Conservation (phyloP, 1,140 invertebrate species). For the Zaprionus vittiger region DNA sequence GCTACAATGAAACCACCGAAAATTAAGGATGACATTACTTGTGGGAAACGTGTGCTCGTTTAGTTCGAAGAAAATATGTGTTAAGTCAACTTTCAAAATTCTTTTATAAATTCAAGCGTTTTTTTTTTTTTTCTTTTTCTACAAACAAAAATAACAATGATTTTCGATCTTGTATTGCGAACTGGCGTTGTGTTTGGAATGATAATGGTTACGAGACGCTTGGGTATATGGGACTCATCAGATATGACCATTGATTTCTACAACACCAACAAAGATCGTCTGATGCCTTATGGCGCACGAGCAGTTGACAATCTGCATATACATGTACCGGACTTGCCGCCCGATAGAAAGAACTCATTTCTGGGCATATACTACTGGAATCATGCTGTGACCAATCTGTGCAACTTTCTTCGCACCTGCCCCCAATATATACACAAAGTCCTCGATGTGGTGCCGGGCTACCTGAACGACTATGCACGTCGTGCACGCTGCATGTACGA, state of each 20-base stretch:
- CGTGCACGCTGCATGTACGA: constrained; percentile 4
- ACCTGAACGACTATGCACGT: background rate
- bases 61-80: constrained; percentile 14
- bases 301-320: constrained; percentile 44
- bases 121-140: constrained; percentile 7
- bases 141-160: constrained; percentile 34
- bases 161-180: constrained; percentile 50
- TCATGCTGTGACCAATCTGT: constrained; percentile 49
- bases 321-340: constrained; percentile 47
- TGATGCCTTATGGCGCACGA: constrained; percentile 36
- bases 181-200: constrained; percentile 55
- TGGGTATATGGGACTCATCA: constrained; percentile 55
- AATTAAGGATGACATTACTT: constrained; percentile 68
- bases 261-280: background rate
- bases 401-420: constrained; percentile 28
- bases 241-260: constrained; percentile 49
- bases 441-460: constrained; percentile 29
- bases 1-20: constrained; percentile 39
- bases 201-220: constrained; percentile 43
- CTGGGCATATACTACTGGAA: constrained; percentile 63
- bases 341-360: constrained; percentile 49
- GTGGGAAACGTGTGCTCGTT: constrained; percentile 45
- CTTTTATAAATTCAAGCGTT: background rate
- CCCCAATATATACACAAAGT: constrained; percentile 31
- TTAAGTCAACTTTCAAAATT: constrained; percentile 8